Conservation (phyloP, 2,113 vertebrate species). For the Elgaria multicarinata region DNA sequence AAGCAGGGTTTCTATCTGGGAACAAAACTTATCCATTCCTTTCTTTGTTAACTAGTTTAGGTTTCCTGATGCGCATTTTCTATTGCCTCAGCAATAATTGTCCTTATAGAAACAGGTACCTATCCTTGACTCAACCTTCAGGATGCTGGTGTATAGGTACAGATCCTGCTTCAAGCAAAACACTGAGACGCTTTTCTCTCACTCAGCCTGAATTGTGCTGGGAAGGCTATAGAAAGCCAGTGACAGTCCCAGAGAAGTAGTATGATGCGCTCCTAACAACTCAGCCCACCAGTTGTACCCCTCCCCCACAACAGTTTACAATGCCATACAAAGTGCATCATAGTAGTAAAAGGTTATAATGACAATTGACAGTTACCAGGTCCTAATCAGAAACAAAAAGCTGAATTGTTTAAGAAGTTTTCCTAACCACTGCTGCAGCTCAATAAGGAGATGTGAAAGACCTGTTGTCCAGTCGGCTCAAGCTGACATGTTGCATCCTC, state of each 20-base stretch:
- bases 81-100: slow-evolving; percentile 19
- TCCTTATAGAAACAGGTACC: background rate
- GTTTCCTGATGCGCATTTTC: background rate
- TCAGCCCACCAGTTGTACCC: background rate
- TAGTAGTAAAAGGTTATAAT: background rate
- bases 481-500: background rate
- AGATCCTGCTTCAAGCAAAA: background rate
- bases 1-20: background rate
- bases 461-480: background rate
- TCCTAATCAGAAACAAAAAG: background rate
- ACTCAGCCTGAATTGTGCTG: background rate
- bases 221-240: background rate
- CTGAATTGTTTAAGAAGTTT: background rate
- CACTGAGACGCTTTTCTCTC: background rate
- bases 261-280: background rate
- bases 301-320: background rate
- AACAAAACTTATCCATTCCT: slow-evolving; percentile 1
- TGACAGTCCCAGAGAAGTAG: background rate
- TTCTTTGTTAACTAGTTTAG: slow-evolving; percentile 21
- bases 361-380: background rate
- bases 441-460: background rate
- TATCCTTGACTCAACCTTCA: background rate
- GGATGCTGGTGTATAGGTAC: background rate
- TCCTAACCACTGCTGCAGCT: background rate
- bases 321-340: background rate